Conservation (phyloP, 2,888 invertebrate species). For the Tenthredo livida region DNA sequence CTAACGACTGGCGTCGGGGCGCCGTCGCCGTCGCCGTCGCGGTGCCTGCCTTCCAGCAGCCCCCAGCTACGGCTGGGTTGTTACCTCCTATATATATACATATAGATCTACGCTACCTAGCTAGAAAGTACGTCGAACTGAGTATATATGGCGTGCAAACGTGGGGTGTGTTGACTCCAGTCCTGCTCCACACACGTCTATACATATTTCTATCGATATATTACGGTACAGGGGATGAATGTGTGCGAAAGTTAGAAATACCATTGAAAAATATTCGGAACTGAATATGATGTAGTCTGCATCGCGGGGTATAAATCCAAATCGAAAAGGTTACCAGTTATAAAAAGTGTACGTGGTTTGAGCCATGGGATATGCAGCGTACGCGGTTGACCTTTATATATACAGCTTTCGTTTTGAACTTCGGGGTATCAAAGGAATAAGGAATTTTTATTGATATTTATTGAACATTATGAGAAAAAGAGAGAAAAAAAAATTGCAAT, state of each 20-base stretch:
- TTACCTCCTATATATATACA: constrained; percentile 9
- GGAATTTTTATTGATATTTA: background rate
- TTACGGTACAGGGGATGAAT: background rate
- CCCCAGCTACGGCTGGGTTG: constrained; percentile 46
- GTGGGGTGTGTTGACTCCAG: constrained; percentile 17
- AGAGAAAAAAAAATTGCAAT: background rate
- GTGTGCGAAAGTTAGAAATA: background rate
- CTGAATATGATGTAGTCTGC: background rate
- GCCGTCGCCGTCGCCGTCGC: constrained; percentile 74
- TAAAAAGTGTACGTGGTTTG: background rate
- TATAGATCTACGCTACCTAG: background rate
- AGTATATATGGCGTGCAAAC: background rate
- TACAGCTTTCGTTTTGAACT: background rate
- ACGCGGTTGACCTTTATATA: background rate
- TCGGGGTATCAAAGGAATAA: background rate
- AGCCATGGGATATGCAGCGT: background rate
- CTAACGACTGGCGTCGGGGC: constrained; percentile 77
- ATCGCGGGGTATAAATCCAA: background rate
- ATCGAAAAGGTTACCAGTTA: background rate
- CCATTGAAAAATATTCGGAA: background rate
- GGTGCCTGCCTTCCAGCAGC: constrained; percentile 38
- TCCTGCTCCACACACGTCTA: background rate
- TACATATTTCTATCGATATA: too few species aligned
- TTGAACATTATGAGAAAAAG: background rate
- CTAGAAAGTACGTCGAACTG: constrained; percentile 34